Conservation (phyloP, 2,113 vertebrate genomes). For the Cisticola juncidis region DNA sequence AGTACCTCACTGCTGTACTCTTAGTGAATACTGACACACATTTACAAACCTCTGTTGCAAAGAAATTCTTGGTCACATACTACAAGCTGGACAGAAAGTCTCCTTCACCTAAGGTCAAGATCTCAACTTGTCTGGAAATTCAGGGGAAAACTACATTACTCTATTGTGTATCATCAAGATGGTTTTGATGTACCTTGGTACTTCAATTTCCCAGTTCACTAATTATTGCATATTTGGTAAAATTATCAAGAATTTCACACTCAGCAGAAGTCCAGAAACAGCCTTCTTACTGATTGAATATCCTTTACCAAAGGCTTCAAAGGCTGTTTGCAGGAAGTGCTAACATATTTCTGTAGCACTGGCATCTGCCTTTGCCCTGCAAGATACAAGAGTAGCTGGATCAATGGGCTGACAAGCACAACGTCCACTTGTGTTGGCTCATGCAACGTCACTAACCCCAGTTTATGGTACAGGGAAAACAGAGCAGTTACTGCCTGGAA, state of each 20-base stretch:
- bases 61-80: not conserved
- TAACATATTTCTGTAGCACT: not conserved
- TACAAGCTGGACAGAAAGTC: not conserved
- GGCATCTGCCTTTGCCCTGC: not conserved
- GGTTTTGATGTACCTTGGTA: not conserved
- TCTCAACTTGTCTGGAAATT: not conserved
- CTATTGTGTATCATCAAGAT: not conserved
- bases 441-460: fast-evolving
- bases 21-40: not conserved
- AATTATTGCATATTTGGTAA: not conserved
- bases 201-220: not conserved
- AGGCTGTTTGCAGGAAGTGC: not conserved
- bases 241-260: not conserved
- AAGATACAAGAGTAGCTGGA: not conserved
- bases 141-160: fast-evolving
- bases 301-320: not conserved
- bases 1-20: not conserved
- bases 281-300: not conserved
- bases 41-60: not conserved
- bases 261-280: not conserved
- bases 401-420: not conserved
- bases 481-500: not conserved
- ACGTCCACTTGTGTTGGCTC: not conserved
- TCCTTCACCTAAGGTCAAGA: not conserved
- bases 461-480: not conserved